Conservation (phyloP, 2,797 vertebrate genomes). For the Pyrocephalus nanus region DNA sequence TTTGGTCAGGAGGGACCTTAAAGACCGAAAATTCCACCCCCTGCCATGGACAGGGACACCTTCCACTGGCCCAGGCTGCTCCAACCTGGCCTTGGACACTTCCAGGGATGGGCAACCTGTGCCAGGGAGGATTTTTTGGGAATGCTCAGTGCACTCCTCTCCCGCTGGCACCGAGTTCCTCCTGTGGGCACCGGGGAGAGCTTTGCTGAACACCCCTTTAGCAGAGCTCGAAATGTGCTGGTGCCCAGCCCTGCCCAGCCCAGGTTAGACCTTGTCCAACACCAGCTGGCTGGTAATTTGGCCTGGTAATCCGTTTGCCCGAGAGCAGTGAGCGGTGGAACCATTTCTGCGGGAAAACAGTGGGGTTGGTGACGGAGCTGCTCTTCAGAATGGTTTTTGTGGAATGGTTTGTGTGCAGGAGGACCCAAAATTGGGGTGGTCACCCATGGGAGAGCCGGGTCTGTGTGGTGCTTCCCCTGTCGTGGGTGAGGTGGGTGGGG, state of each 20-base stretch:
- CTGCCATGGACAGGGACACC: no score
- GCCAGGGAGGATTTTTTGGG: no score
- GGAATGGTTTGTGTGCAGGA: background rate
- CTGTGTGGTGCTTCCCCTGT: background rate
- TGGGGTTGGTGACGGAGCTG: background rate
- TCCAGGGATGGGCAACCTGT: no score
- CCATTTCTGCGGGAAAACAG: background rate
- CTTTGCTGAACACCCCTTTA: accelerated
- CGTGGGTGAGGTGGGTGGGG: background rate
- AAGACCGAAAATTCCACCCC: no score
- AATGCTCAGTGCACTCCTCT: no score
- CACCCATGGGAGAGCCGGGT: background rate
- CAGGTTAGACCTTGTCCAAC: background rate
- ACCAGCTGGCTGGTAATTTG: background rate
- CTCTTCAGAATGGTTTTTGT: background rate
- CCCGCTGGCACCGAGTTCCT: background rate
- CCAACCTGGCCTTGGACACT: no score
- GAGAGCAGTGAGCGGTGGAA: background rate
- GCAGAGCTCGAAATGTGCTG: background rate
- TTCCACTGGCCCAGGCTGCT: no score
- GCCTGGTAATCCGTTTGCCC: accelerated
- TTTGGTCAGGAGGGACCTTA: background rate
- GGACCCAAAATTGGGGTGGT: background rate
- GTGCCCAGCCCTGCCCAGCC: background rate
- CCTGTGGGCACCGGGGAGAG: background rate